These are phyloP conservation scores for Shargacucullia verbasci DNA, from an alignment of 2,888 invertebrate species.

Conservation along the genomic window DNA sequence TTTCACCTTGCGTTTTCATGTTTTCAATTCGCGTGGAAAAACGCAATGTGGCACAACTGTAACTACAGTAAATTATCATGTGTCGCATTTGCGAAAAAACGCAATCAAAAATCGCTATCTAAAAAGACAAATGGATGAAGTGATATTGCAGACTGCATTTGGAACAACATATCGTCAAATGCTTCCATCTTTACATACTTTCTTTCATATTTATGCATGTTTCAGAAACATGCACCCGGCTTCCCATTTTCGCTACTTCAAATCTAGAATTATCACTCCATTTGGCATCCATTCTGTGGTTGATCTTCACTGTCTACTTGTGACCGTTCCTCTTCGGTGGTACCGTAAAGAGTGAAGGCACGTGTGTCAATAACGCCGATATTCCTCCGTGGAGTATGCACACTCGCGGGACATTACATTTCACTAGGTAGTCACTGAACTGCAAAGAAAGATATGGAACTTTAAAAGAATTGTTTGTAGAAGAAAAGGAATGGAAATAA, in stretches of 20 bases:
- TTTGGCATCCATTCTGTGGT: slow-evolving; percentile 25
- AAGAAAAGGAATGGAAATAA: too few species aligned
- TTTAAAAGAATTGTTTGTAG: background rate
- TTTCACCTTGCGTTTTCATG: background rate
- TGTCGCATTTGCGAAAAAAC: slow-evolving; percentile 22
- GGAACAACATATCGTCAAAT: too few species aligned
- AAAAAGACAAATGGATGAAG: slow-evolving; percentile 15
- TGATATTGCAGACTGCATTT: slow-evolving; percentile 1
- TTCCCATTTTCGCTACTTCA: too few species aligned
- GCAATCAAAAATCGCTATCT: slow-evolving; percentile 7
- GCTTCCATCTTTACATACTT: too few species aligned
- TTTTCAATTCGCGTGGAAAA: background rate
- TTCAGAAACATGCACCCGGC: too few species aligned
- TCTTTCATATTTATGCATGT: too few species aligned
- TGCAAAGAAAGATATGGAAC: slow-evolving; percentile 73
- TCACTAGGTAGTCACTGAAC: slow-evolving; percentile 96
- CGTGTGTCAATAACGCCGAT: slow-evolving; percentile 91
- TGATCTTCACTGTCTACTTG: slow-evolving; percentile 28
- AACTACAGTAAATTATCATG: background rate
- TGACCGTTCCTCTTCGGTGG: slow-evolving; percentile 64
- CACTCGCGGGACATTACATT: slow-evolving; percentile 93
- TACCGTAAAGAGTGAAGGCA: slow-evolving; percentile 88
- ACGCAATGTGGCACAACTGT: background rate
- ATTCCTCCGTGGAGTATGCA: slow-evolving; percentile 97
- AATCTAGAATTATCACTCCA: slow-evolving; percentile 5